A percentile compares a stretch with the other conserved stretches of the same genome.
Evolutionary conservation across 2,888 invertebrate genomes (phyloP).

Genomic region (Uropetala carovei): DNA sequence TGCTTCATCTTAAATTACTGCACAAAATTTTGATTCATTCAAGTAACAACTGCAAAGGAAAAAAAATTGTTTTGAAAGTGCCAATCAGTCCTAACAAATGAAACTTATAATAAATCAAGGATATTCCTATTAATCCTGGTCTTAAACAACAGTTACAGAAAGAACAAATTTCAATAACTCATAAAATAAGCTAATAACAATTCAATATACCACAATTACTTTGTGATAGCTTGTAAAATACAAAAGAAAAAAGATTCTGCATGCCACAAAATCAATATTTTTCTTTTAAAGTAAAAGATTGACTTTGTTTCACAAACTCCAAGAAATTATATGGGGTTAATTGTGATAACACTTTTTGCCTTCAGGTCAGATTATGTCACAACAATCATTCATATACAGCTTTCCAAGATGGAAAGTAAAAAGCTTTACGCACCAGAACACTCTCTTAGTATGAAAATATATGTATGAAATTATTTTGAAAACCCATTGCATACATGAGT

Average conservation of each 20-base stretch:
- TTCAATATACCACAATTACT: too few species aligned
- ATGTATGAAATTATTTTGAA: constrained; percentile 24
- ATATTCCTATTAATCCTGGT: neutral
- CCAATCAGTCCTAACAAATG: neutral
- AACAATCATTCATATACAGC: constrained; percentile 16
- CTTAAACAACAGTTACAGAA: neutral
- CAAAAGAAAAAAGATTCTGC: too few species aligned
- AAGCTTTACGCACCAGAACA: neutral
- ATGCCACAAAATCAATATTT: too few species aligned
- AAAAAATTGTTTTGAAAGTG: neutral
- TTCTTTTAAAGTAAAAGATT: neutral
- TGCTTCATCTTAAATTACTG: neutral
- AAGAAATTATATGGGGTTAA: neutral
- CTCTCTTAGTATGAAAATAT: constrained; percentile 64
- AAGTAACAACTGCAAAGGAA: neutral
- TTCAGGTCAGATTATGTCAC: constrained; percentile 30
- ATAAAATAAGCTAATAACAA: too few species aligned
- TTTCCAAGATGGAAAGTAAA: constrained; percentile 36
- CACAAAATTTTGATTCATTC: constrained; percentile 6
- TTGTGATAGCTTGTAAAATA: too few species aligned
- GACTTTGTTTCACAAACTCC: neutral
- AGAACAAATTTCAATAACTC: neutral
- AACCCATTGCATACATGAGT: constrained; percentile 34
- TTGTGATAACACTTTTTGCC: constrained; percentile 4
- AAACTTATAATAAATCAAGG: neutral